Evolutionary conservation across 2,113 vertebrate species (phyloP), one percentile per base, ranked within the genome.

Genomic region (Leptobrachium leishanense): DNA sequence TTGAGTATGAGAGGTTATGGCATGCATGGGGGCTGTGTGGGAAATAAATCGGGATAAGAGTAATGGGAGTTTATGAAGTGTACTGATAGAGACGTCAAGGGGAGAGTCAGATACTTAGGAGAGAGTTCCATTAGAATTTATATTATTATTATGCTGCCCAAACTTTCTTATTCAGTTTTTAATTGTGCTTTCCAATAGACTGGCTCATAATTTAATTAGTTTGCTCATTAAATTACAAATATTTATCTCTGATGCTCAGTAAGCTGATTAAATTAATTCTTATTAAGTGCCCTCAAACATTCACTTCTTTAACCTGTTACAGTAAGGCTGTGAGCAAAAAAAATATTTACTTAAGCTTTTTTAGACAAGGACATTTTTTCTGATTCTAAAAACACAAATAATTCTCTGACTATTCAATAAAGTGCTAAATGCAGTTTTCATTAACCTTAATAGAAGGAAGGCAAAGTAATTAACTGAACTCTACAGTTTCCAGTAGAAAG

Each of bases 221-320:
- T 84, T 71, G 85, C 85, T 85, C 82, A 81, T 72, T 73, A 81
- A 74, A 80, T 74, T 59, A 79, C 76, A 55, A 82, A 81, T 78
- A 77, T 85, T 83, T 77, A 50, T 4, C 46, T 50, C 46, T 8
- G 46, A 3, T 59, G 55, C 55, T 59, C 55, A 59, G 2, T 59
- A 59, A 59, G 10, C 55, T 2, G 13, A 59, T 59, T 59, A 59
- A 84, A 15, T 15, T 82, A 71, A 76, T 83, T 85, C 81, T 73
- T 82, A 86, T 75, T 78, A 85, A 85, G 66, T 68, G 63, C 43
- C 68, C 80, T 76, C 72, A 79, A 81, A 77, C 63, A 69, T 72
- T 83, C 81, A 80, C 73, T 82, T 79, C 66, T 46, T 79, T 68
- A 88, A 75, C 64, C 15, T 80, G 6, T 68, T 72, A 69, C 40